Base-by-base conservation (phyloP, 2,797 vertebrate genomes). In the Gorsachius magnificus region DNA sequence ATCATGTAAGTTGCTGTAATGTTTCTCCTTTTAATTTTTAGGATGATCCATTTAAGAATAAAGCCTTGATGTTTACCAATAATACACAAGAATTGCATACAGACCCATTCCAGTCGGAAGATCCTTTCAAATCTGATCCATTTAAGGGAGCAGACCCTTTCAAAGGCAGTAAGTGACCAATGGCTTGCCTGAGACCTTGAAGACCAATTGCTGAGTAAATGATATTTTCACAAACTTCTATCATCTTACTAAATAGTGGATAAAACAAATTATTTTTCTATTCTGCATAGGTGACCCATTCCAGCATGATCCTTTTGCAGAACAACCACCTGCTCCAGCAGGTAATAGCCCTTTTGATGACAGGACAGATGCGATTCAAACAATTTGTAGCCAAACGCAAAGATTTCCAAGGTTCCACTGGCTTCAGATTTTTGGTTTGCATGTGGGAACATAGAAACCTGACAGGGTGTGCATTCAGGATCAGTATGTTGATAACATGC, bases 11-110 rank as follows among this genome's bases (percentile, higher is more conserved):
- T 45, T n/a, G 70, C 75, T 95, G 15, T 95, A 65, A 92, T 84
- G 20, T 91, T 82, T 98, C 75, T 97, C 35, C 79, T 85, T 69
- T 91, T 78, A 25, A 77, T 81, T 97, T 94, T 71, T 94, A 99
- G 99, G 99, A 99, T 31, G 99, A 99, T 93, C 99, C 99, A 3
- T 99, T 99, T 97, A 99, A 99, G 98, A 98, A 98, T 90, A 99
- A 99, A 97, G 97, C 98, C 41, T 98, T 98, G 51, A 97, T 99
- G 91, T 99, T 99, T 95, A 98, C 98, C 97, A 98, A 96, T 96
- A 98, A 98, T 48, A 94, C 98, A 20, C 99, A 99, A 69, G 99
- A 99, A 48, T 93, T 99, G 92, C 99, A 98, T 48, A 92, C 98
- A 25, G 99, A 99, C 95, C 99, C 99, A 43, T 99, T 99, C 98